Conservation (phyloP, 2,797 vertebrate species). For the Sarcophilus harrisii region DNA sequence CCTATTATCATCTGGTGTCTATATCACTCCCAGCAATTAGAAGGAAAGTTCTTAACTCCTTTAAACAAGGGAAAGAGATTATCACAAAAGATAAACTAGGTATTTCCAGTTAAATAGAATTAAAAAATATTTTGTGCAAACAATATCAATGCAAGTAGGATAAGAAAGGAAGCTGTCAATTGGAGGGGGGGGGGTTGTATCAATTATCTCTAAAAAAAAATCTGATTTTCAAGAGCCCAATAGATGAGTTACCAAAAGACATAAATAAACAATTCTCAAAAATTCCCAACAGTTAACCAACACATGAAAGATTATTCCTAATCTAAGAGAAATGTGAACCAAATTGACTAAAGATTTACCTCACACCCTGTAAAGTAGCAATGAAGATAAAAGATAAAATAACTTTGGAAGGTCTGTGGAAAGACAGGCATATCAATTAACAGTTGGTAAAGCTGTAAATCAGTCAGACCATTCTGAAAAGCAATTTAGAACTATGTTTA, state of each 20-base stretch:
- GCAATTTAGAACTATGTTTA: background rate
- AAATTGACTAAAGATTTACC: background rate
- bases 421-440: background rate
- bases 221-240: background rate
- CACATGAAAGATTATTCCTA: background rate
- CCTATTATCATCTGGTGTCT: too few relatives aligned
- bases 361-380: background rate
- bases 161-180: background rate
- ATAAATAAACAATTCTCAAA: background rate
- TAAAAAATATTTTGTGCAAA: background rate
- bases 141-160: background rate
- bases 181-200: background rate
- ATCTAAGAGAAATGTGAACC: background rate
- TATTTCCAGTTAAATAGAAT: background rate
- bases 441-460: background rate
- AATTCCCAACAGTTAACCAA: background rate
- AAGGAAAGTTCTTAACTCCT: background rate
- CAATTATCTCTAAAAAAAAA: background rate
- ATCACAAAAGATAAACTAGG: background rate
- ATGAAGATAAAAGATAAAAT: background rate
- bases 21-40: too few relatives aligned
- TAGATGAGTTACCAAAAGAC: background rate
- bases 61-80: background rate
- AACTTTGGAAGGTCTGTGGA: background rate
- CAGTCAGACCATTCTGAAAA: background rate